Evolutionary conservation across 2,797 vertebrate species (phyloP), one percentile per base, ranked within the genome.

Genomic region (Apogon hyalosoma): DNA sequence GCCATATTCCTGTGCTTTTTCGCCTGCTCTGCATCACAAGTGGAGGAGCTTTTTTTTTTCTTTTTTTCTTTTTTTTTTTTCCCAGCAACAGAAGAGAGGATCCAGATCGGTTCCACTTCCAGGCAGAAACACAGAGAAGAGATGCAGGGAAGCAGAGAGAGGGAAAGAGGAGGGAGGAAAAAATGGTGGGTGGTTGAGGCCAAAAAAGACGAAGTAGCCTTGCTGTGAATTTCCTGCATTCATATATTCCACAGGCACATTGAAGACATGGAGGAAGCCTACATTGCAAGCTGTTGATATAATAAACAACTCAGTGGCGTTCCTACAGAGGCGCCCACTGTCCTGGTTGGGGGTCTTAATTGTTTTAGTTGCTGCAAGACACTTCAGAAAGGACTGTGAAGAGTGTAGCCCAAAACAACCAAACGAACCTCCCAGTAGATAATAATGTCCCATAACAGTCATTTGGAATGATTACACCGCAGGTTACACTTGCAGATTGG

Each of bases 391-490:
- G 92, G 92, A 93, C 54, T 92, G 82, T 85, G 87, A 86, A 91
- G 86, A 87, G 84, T 90, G 88, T 79, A 90, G 87, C 90, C 88
- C 89, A 90, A 79, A 90, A 87, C 93, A 94, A 91, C 90, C 92
- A 92, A 91, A 88, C 93, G 90, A 19, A n/a, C 12, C 89, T 92
- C 14, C 7, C 89, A 93, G 90, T 91, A 88, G 91, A 94, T 92
- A 93, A 92, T 93, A 93, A 95, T 95, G 94, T 94, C 92, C 93
- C 92, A 94, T 87, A 93, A 92, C 93, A 94, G 92, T 90, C 91
- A 94, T 95, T 94, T 94, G 89, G 92, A 93, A 92, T 94, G 91
- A 95, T 94, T 93, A 95, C 93, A 92, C 92, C 90, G 88, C 86
- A 91, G 19, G 90, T 93, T 36, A 15, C 13, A 63, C 1, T 92